phyloP scores from a whole-genome alignment of 2,888 invertebrate species.

The Drosophila borborema region DNA sequence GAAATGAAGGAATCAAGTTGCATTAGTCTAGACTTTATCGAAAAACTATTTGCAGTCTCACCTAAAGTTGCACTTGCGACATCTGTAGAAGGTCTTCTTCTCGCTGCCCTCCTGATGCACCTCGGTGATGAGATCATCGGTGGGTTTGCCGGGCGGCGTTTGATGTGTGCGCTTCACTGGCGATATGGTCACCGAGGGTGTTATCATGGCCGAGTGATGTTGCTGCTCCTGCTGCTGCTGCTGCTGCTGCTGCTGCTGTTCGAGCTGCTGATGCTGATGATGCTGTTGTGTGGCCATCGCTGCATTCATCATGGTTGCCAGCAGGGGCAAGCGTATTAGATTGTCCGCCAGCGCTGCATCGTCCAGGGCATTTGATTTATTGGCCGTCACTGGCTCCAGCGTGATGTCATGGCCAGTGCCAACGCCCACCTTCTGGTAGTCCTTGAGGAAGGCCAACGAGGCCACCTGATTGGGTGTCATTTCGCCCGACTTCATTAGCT shows the following conservation, averaged over 20 bases:
- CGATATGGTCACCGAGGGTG: constrained; percentile 82
- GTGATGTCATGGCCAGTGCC: constrained; percentile 78
- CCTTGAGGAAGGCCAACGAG: constrained; percentile 86
- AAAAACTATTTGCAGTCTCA: constrained; percentile 75
- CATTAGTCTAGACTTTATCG: not conserved
- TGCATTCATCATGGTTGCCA: constrained; percentile 83
- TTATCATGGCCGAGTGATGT: constrained; percentile 76
- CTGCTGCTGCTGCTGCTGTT: constrained; percentile 53
- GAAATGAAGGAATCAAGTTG: not conserved
- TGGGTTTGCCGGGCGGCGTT: constrained; percentile 87
- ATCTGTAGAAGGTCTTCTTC: constrained; percentile 93
- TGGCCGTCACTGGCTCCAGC: constrained; percentile 74
- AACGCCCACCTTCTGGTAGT: constrained; percentile 83
- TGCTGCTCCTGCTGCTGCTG: constrained; percentile 62
- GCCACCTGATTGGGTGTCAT: constrained; percentile 86
- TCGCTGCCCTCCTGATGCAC: constrained; percentile 85
- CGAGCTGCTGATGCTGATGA: constrained; percentile 71
- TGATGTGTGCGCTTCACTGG: constrained; percentile 83
- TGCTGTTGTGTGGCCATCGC: constrained; percentile 82
- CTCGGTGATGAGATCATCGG: constrained; percentile 86
- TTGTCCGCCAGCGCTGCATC: constrained; percentile 73
- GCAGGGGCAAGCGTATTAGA: constrained; percentile 77
- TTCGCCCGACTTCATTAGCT: constrained; percentile 85
- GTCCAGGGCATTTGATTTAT: constrained; percentile 56
- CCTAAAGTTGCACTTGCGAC: constrained; percentile 95